Evolutionary conservation across 1,140 invertebrate genomes (phyloP).

Genomic region (Brachionus rubens): DNA sequence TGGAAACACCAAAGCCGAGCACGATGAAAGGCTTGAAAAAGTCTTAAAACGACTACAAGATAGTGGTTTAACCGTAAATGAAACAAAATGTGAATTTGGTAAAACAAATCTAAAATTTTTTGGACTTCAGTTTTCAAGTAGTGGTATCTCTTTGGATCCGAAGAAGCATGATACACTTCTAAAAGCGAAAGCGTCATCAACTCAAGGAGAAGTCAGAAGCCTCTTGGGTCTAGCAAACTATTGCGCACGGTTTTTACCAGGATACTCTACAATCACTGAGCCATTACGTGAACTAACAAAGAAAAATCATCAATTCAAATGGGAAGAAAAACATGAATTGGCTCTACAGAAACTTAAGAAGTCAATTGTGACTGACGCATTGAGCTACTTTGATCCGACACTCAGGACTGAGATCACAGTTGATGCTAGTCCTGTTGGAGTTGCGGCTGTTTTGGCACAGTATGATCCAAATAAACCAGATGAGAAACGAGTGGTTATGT

Average conservation of each 20-base stretch:
- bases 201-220: no score
- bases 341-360: not conserved
- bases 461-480: not conserved
- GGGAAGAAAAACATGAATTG: not conserved
- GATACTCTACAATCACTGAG: not conserved
- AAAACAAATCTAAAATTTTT: no score
- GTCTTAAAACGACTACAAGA: no score
- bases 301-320: not conserved
- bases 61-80: no score
- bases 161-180: no score
- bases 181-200: no score
- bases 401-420: not conserved
- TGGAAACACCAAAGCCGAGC: no score
- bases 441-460: not conserved
- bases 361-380: not conserved
- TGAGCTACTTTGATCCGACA: not conserved
- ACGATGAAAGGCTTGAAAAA: no score
- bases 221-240: not conserved
- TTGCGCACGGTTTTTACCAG: not conserved
- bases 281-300: not conserved
- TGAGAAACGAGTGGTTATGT: not conserved
- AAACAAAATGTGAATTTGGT: no score
- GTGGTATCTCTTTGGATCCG: no score
- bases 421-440: not conserved
- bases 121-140: no score